These are phyloP conservation scores for Argyra leucocephala DNA, from an alignment of 2,888 invertebrate genomes.

Conservation along the genomic window DNA sequence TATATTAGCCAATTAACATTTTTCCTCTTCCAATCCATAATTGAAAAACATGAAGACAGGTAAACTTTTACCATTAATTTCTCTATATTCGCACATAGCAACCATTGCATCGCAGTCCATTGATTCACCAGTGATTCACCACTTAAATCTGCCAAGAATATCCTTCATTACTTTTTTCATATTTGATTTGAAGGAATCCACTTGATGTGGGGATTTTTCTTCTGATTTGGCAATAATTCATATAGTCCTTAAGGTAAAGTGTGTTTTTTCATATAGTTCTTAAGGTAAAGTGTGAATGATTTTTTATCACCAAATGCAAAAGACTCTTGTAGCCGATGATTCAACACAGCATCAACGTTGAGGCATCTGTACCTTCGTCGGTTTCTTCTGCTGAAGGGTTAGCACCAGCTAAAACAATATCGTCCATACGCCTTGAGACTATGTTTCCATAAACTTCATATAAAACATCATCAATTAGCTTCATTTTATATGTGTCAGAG, in stretches of 20 bases:
- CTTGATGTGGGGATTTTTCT: slow-evolving; percentile 72
- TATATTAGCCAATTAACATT: slow-evolving; percentile 55
- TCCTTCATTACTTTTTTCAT: slow-evolving; percentile 92
- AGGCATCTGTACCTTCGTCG: slow-evolving; percentile 65
- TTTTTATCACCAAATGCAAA: slow-evolving; percentile 83
- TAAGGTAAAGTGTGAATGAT: slow-evolving; percentile 82
- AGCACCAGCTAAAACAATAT: slow-evolving; percentile 73
- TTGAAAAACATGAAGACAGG: slow-evolving; percentile 94
- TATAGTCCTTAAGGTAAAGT: too few species aligned
- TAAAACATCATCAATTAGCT: slow-evolving; percentile 82
- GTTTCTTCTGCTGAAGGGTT: slow-evolving; percentile 92
- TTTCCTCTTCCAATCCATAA: slow-evolving; percentile 90
- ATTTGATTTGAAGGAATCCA: slow-evolving; percentile 80
- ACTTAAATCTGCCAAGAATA: slow-evolving; percentile 80
- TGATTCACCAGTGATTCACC: slow-evolving; percentile 84
- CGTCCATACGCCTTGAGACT: slow-evolving; percentile 63
- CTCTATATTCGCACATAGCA: slow-evolving; percentile 87
- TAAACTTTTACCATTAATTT: slow-evolving; percentile 68
- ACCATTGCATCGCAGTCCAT: slow-evolving; percentile 92
- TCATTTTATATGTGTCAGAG: slow-evolving; percentile 89
- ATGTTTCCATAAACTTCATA: slow-evolving; percentile 90
- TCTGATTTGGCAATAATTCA: slow-evolving; percentile 73
- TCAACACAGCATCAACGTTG: slow-evolving; percentile 82
- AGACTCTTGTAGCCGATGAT: slow-evolving; percentile 80
- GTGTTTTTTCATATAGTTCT: slow-evolving; percentile 94